These are phyloP conservation scores for Margaritifera margaritifera DNA, from an alignment of 2,888 invertebrate species.

Conservation along the genomic window DNA sequence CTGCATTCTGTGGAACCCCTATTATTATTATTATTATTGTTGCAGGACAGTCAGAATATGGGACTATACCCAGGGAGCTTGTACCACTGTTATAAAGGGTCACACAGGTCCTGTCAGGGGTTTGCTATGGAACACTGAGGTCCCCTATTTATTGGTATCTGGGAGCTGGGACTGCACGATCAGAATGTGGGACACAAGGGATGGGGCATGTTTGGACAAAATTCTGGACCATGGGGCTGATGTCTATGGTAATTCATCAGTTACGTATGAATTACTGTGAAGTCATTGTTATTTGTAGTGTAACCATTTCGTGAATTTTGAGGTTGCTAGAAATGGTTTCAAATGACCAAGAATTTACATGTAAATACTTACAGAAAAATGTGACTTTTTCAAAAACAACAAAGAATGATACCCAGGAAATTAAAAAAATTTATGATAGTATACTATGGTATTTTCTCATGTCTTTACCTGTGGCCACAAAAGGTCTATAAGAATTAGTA, in stretches of 20 bases:
- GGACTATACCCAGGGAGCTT: constrained; percentile 72
- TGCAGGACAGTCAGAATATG: constrained; percentile 69
- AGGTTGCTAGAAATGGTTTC: not conserved
- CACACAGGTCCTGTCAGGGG: constrained; percentile 73
- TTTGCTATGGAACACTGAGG: constrained; percentile 72
- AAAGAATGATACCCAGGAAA: too few species aligned
- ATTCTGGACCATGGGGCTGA: constrained; percentile 74
- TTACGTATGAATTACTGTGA: not conserved
- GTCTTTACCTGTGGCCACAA: too few species aligned
- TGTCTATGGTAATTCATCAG: constrained; percentile 71
- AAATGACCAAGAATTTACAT: too few species aligned
- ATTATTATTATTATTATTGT: constrained; percentile 3
- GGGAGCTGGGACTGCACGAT: constrained; percentile 74
- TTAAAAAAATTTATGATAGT: too few species aligned
- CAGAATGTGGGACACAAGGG: constrained; percentile 72
- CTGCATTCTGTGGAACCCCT: too few species aligned
- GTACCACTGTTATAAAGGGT: constrained; percentile 68
- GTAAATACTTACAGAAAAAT: too few species aligned
- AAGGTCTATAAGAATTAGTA: too few species aligned
- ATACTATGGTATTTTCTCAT: too few species aligned
- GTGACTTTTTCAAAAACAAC: too few species aligned
- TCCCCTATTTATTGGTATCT: constrained; percentile 72
- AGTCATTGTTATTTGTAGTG: not conserved
- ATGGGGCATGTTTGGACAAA: constrained; percentile 71
- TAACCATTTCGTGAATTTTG: not conserved